Conservation (phyloP, 2,113 vertebrate species). For the Gnathonemus echidnorhynchus region DNA sequence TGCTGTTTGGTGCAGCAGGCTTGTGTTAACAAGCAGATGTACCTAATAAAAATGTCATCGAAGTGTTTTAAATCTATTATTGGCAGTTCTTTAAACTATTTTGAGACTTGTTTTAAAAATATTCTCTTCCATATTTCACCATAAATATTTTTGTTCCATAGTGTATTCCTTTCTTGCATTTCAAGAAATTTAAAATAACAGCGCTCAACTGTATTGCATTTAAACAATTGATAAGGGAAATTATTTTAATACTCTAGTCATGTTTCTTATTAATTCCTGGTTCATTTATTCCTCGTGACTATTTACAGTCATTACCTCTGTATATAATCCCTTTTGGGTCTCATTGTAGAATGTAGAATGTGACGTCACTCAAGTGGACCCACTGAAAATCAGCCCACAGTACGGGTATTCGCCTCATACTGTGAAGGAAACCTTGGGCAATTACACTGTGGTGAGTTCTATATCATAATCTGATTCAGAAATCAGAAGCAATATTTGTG, state of each 20-base stretch:
- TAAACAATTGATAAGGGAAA: background rate
- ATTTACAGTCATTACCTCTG: background rate
- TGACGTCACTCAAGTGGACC: conserved; percentile 51
- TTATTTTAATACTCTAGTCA: background rate
- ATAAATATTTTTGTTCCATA: background rate
- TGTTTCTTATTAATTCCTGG: background rate
- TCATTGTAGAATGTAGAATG: conserved; percentile 65
- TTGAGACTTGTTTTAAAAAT: background rate
- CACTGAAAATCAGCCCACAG: conserved; percentile 46
- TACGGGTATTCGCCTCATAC: conserved; percentile 30
- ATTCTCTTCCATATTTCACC: background rate
- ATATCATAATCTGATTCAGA: background rate
- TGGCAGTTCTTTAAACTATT: background rate
- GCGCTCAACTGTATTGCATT: background rate
- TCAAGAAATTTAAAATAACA: background rate
- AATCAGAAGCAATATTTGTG: background rate
- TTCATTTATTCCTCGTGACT: background rate
- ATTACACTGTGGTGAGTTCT: conserved; percentile 71
- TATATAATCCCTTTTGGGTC: conserved; percentile 17
- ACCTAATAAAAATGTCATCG: background rate
- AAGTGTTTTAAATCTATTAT: background rate
- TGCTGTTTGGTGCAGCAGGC: background rate
- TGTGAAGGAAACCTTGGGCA: conserved; percentile 64
- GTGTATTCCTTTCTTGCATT: background rate
- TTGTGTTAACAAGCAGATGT: background rate